Evolutionary conservation across 2,113 vertebrate genomes (phyloP), one percentile per base, ranked within the genome.

Genomic region (Microtus oregoni): DNA sequence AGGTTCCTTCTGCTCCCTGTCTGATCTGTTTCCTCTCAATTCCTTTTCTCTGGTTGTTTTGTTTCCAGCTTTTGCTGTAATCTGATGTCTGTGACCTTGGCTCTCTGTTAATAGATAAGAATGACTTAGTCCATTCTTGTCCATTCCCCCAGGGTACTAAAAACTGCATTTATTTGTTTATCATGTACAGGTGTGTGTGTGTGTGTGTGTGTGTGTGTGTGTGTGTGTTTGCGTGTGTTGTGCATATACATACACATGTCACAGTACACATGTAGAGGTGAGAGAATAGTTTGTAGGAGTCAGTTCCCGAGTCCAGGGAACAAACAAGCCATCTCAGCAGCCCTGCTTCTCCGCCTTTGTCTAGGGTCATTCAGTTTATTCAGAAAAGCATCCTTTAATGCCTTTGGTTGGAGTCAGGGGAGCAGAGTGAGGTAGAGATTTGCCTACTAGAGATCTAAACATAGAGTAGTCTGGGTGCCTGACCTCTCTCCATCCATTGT

Each of bases 31-130:
- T 96, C 94, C 96, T 95, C 83, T 78, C 14, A 86, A 58, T 94
- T 93, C 70, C 76, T 97, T 86, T 94, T 89, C 96, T 95, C 68
- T 79, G 81, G 41, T 63, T 95, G 91, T 96, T 97, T 97, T 91
- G 92, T 86, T 94, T 72, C 76, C 90, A 81, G 63, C 75, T 77
- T 79, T 94, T 92, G 86, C 88, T 86, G 85, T 91, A 75, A 93
- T 92, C 91, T 94, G 94, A 88, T 26, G 88, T 76, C 24, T 11
- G n/a, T 92, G 96, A 92, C 90, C 95, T 95, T 92, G 90, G 73
- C 68, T 83, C 7, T 91, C 35, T 68, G 76, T 78, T 92, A 61
- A 26, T 82, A 65, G 81, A 92, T 90, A 88, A 94, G 92, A 78
- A 86, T 76, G 72, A 96, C 75, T 95, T 86, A 92, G 73, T 41